Evolutionary conservation across 2,888 invertebrate species (phyloP), one percentile per base, ranked within the genome.

Genomic region (Heliconius sara): DNA sequence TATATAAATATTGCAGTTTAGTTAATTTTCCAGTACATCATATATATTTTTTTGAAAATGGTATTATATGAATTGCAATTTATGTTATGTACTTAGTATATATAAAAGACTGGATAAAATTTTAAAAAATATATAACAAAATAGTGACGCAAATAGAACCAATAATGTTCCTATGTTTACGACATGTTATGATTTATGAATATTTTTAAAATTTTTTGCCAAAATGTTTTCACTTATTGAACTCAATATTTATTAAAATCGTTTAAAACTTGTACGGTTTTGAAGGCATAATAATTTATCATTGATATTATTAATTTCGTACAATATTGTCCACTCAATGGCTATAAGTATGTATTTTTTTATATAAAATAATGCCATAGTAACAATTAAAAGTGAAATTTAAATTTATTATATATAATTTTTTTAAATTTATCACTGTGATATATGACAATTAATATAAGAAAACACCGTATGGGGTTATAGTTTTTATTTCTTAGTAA

Each of bases 401-500:
- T 73, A 71, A 25, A 65, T 72, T 47, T 63, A 30, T 63, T 75
- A 27, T 57, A 57, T 73, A 80, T 83, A 84, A 83, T 83, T 84
- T 85, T 84, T 83, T 80, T 84, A 84, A 81, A 85, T 85, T 70
- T 84, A 83, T 86, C 85, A 85, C 87, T 87, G 87, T 87, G 87
- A 87, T 87, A 87, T 84, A 84, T 84, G 84, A 85, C 83, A 84
- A 84, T 84, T 84, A 70, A 65, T 76, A 57, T 79, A 79, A 78
- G 71, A 77, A 79, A 77, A 70, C 81, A 80, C 81, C 79, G 80
- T 79, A 60, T 82, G 80, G 84, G 85, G 85, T 84, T 83, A 84
- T 84, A 79, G 82, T 84, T 84, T 84, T 81, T 74, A 81, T 71
- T 82, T 76, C 81, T 80, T 83, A 84, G 83, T 80, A 79, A 85